Percentiles rank a stretch among this genome's conserved stretches.
These are phyloP conservation scores for Dromius quadrimaculatus DNA, from an alignment of 2,888 invertebrate species.

Conservation along the genomic window DNA sequence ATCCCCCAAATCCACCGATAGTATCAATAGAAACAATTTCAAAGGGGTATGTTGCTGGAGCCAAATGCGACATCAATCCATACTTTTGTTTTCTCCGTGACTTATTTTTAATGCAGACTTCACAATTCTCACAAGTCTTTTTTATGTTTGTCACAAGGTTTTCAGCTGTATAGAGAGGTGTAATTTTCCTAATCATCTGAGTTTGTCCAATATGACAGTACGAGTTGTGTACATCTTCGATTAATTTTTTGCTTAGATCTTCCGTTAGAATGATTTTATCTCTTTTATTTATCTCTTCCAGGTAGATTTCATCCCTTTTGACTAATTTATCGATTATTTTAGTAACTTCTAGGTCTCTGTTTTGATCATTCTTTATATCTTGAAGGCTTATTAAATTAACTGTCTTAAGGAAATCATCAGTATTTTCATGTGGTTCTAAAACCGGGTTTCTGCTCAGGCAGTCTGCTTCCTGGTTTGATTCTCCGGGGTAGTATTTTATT, in stretches of 20 bases:
- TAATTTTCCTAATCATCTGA: background rate
- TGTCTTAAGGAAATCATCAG: slow-evolving; percentile 46
- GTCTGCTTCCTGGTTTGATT: slow-evolving; percentile 45
- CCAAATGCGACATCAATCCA: slow-evolving; percentile 57
- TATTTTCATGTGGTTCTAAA: slow-evolving; percentile 53
- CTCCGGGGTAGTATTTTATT: slow-evolving; percentile 52
- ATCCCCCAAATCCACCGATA: slow-evolving; percentile 14
- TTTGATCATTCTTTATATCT: slow-evolving; percentile 53
- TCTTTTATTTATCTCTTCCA: slow-evolving; percentile 40
- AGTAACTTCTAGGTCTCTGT: slow-evolving; percentile 27
- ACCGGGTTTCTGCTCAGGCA: slow-evolving; percentile 55
- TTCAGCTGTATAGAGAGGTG: background rate
- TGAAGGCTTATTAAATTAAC: slow-evolving; percentile 41
- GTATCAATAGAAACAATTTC: too few species aligned
- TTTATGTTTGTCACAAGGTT: background rate
- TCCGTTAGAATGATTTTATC: slow-evolving; percentile 46
- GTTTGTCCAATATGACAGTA: background rate
- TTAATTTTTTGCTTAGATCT: slow-evolving; percentile 41
- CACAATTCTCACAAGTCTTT: background rate
- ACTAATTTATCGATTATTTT: background rate
- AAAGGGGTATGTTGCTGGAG: slow-evolving; percentile 57
- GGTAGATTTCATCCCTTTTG: slow-evolving; percentile 39
- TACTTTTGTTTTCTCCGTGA: slow-evolving; percentile 55
- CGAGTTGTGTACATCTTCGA: slow-evolving; percentile 34
- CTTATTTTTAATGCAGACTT: slow-evolving; percentile 55